Conservation (phyloP, 35 echinoderm and acorn worm genomes). For the Heliocidaris erythrogramma region DNA sequence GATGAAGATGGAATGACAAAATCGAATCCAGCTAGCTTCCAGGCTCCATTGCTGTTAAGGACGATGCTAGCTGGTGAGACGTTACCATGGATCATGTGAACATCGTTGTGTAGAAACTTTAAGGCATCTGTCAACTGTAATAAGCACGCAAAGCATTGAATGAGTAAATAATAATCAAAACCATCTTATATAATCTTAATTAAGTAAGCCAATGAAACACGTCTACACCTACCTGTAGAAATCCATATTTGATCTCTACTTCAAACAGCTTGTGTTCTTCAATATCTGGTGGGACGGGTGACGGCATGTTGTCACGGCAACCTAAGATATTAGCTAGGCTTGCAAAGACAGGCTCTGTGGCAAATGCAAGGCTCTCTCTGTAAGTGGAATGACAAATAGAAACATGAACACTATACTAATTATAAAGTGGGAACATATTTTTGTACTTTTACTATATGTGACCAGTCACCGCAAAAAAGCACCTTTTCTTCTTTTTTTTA, state of each 20-base stretch:
- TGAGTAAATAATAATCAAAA: too few species aligned
- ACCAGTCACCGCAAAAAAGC: too few species aligned
- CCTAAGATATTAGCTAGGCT: slow-evolving; percentile 89
- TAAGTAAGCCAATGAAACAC: not conserved
- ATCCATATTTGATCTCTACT: slow-evolving; percentile 95
- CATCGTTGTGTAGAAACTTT: slow-evolving; percentile 96
- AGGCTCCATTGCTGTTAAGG: slow-evolving; percentile 89
- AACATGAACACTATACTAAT: not conserved
- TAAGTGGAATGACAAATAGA: not conserved
- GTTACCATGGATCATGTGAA: slow-evolving; percentile 94
- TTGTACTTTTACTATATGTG: too few species aligned
- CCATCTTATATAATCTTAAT: too few species aligned
- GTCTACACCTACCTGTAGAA: slow-evolving; percentile 74
- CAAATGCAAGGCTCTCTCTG: slow-evolving; percentile 96
- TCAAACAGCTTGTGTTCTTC: slow-evolving; percentile 84
- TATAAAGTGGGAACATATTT: too few species aligned
- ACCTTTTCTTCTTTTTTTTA: too few species aligned
- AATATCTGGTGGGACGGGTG: slow-evolving; percentile 65
- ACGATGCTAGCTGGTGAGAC: slow-evolving; percentile 79
- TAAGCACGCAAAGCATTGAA: not conserved
- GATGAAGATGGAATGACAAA: slow-evolving; percentile 87
- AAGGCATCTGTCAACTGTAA: slow-evolving; percentile 81
- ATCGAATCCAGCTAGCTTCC: slow-evolving; percentile 95
- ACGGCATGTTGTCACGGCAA: slow-evolving; percentile 77
- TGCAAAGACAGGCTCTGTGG: slow-evolving; percentile 96